These are phyloP conservation scores for Adela reaumurella DNA, from an alignment of 2,888 invertebrate genomes.

Conservation along the genomic window DNA sequence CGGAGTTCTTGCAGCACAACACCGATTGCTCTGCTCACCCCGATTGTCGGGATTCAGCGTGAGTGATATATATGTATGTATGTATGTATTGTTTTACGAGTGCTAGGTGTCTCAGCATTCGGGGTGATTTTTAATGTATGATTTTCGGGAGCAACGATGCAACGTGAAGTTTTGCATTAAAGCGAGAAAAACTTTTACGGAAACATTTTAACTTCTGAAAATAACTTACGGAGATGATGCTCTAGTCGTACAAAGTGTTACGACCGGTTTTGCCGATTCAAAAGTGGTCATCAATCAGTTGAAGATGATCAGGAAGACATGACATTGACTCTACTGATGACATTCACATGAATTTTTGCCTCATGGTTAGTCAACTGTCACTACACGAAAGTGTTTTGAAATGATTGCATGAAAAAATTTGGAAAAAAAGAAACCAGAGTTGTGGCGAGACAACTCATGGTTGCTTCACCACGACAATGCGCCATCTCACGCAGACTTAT, in stretches of 20 bases:
- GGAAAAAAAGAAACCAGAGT: neutral
- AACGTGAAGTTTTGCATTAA: neutral
- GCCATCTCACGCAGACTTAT: neutral
- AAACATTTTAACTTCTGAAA: neutral
- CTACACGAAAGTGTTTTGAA: too few species aligned
- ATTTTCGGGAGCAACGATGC: neutral
- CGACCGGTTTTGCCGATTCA: neutral
- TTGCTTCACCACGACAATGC: neutral
- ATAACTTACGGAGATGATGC: neutral
- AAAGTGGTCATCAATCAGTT: neutral
- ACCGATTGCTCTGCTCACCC: too few species aligned
- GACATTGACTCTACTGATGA: neutral
- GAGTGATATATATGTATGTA: too few species aligned
- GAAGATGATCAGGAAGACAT: neutral
- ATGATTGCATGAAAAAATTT: neutral
- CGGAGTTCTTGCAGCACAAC: too few species aligned
- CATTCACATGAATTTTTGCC: neutral
- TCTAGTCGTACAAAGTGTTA: neutral
- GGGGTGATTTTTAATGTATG: neutral
- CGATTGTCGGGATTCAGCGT: too few species aligned
- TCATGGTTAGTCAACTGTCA: too few species aligned
- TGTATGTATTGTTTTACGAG: neutral
- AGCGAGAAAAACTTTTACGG: neutral
- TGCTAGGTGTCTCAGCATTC: too few species aligned
- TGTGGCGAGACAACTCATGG: neutral